Evolutionary conservation across 2,113 vertebrate species (phyloP), one percentile per base, ranked within the genome.

Genomic region (Poecile atricapillus): DNA sequence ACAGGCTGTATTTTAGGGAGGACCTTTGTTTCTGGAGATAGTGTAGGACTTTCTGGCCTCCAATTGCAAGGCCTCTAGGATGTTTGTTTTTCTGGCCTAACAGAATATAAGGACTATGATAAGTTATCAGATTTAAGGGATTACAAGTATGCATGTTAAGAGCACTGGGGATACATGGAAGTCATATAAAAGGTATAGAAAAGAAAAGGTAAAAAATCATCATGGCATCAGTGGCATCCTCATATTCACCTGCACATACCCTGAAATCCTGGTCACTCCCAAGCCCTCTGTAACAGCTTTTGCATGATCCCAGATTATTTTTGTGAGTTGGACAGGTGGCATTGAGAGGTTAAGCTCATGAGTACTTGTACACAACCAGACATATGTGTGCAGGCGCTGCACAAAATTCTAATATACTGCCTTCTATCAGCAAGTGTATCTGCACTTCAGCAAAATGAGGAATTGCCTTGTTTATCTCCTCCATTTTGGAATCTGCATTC

Each of bases 301-400:
- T 65, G 18, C 28, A 52, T 1, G 0, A 56, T 91, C 33, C 16
- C 56, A 62, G 52, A 65, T 52, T 55, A 9, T 53, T 77, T 58
- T 46, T 47, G 35, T 0, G 3, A 75, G 30, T 15, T 0, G 4
- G 43, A 59, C 13, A n/a, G 25, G 7, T 87, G 14, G 25, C 0
- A 0, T 47, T 31, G 77, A 83, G 74, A 63, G 5, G 23, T 67
- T 81, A 81, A 89, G 10, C 43, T 62, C 33, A 47, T 41, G 0
- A 7, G 56, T 70, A 39, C n/a, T 74, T 65, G 44, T 59, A 35
- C 4, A 8, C 2, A 70, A 39, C 39, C 41, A 62, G 39, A 59
- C 7, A 23, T 30, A n/a, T 4, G 17, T 15, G 28, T 52, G 68
- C 28, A 71, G 35, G n/a, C 19, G 25, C 18, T 52, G 23, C 37